Evolutionary conservation across 1,140 invertebrate genomes (phyloP).

Genomic region (Cyphomyrmex costatus): DNA sequence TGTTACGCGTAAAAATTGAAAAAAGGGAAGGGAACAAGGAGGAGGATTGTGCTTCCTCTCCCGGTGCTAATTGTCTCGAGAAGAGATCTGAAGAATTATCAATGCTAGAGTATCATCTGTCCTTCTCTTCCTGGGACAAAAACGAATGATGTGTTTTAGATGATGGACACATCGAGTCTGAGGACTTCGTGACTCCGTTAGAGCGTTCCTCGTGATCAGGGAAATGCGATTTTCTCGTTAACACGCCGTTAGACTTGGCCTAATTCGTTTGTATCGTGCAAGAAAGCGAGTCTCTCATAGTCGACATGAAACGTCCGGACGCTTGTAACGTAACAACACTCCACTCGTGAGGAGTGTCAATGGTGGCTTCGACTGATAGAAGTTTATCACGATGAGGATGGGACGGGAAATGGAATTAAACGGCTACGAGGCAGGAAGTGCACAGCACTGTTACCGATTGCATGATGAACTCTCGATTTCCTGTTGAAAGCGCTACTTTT

Average conservation of each 20-base stretch:
- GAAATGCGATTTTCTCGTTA: constrained; percentile 26
- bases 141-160: background rate
- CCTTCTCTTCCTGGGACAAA: background rate
- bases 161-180: constrained; percentile 17
- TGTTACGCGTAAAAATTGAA: background rate
- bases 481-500: background rate
- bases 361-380: constrained; percentile 39
- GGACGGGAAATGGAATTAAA: constrained; percentile 10
- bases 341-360: background rate
- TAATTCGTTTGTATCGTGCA: constrained; percentile 13
- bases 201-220: constrained; percentile 15
- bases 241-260: constrained; percentile 17
- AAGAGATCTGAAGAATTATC: background rate
- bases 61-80: constrained; percentile 40
- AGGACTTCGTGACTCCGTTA: background rate
- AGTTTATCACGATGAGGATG: constrained; percentile 11
- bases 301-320: constrained; percentile 29
- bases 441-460: background rate
- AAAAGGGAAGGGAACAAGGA: background rate
- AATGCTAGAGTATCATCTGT: constrained; percentile 2
- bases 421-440: background rate
- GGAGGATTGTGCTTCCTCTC: background rate
- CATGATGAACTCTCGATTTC: constrained; percentile 29
- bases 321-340: constrained; percentile 32
- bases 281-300: constrained; percentile 25